Evolutionary conservation across 1,140 invertebrate genomes (phyloP), one percentile per base, ranked within the genome.

Genomic region (Gonatopus flavifemur): DNA sequence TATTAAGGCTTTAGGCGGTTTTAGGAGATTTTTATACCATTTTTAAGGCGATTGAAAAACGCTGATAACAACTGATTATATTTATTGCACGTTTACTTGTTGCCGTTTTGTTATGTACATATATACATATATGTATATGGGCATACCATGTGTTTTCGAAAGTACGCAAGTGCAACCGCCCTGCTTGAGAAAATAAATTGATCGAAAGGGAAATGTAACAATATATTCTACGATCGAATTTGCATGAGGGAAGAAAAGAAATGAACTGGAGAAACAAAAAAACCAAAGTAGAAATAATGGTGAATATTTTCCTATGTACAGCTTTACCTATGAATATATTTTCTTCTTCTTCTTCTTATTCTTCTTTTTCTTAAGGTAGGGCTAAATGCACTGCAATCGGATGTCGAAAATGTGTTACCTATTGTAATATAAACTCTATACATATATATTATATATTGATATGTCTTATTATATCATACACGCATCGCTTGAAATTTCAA

Each of bases 21-120:
- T 52, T 58, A 49, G 41, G 30, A 54, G 36, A 59, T 66, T 66
- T 66, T 66, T 63, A 66, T 66, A 66, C 64, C 43, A 66, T 59
- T 66, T 62, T 62, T 63, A 63, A 64, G 45, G 47, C 36, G 44
- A 64, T 55, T 54, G n/a, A n/a, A n/a, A n/a, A n/a, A n/a, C n/a
- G n/a, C n/a, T n/a, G n/a, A n/a, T n/a, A 45, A 50, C 55, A 36
- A 49, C 52, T 39, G 42, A 62, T 53, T 64, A 49, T 22, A 60
- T 67, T 68, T 62, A 54, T 55, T 52, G 52, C 55, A 47, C 44
- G 32, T 67, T 62, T 66, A 51, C 59, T 64, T 54, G 59, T 67
- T 65, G 42, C 43, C 48, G 13, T 66, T 64, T 54, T 54, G 53
- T 62, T 66, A 38, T 44, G 39, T 21, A 25, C 16, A 28, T 18